These are phyloP conservation scores for Chrysotoxum bicinctum DNA, from an alignment of 2,888 invertebrate species.

Conservation along the genomic window DNA sequence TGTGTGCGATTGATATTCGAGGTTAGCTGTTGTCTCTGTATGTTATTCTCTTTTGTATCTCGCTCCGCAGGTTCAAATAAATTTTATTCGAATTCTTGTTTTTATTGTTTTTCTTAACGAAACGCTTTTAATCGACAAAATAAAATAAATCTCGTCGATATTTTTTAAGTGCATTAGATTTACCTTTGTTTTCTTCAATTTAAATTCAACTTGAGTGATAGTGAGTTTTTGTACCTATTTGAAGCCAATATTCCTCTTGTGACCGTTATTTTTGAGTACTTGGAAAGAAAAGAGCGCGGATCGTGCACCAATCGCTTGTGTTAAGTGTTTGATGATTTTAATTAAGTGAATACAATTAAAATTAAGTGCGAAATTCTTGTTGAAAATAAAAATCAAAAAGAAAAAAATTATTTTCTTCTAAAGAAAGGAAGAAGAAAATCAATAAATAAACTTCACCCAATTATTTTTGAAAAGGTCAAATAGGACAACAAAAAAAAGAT, in stretches of 20 bases:
- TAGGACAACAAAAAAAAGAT: slow-evolving; percentile 22
- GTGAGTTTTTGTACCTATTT: not conserved
- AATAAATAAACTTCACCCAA: slow-evolving; percentile 17
- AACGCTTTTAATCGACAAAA: not conserved
- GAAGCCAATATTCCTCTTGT: not conserved
- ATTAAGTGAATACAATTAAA: slow-evolving; percentile 21
- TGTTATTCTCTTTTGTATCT: slow-evolving; percentile 29
- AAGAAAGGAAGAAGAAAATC: not conserved
- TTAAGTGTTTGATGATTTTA: not conserved
- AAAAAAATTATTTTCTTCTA: not conserved
- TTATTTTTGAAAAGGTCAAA: not conserved
- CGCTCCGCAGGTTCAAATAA: slow-evolving; percentile 51
- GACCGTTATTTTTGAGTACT: slow-evolving; percentile 24
- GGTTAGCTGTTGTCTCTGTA: not conserved
- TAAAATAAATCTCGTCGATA: not conserved
- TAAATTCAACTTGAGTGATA: not conserved
- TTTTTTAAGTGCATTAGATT: not conserved
- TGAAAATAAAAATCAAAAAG: not conserved
- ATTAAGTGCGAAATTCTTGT: slow-evolving; percentile 17
- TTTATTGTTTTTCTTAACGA: not conserved
- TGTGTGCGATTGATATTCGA: slow-evolving; percentile 53
- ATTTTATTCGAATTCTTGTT: not conserved
- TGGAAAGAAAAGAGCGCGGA: slow-evolving; percentile 17
- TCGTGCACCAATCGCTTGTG: not conserved
- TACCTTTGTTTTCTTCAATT: not conserved